Evolutionary conservation across 37 sponge, comb jelly and placozoan species (phyloP).

Genomic region (Beroe forskalii): DNA sequence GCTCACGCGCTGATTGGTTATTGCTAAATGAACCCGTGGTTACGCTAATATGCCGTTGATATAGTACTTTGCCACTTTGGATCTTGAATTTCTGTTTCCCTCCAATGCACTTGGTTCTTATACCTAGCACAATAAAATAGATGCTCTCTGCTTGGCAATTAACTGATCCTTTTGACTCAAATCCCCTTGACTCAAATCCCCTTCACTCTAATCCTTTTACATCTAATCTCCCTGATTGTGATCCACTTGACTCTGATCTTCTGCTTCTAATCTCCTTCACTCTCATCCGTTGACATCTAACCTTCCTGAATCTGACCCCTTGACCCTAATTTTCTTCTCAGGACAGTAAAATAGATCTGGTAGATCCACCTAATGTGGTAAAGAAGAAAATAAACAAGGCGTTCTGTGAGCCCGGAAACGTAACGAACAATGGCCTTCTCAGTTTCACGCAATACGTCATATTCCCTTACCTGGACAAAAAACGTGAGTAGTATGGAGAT

Average conservation of each 20-base stretch:
- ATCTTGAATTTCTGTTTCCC: no score
- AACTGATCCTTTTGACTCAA: no score
- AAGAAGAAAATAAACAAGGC: constrained; percentile 87
- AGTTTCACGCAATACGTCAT: constrained; percentile 27
- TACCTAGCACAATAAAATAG: no score
- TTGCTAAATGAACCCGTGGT: no score
- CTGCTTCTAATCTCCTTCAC: background rate
- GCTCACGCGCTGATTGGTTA: no score
- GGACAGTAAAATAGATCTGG: constrained; percentile 93
- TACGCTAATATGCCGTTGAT: no score
- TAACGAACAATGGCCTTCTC: constrained; percentile 78
- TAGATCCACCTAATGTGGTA: constrained; percentile 83
- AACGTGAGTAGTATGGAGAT: background rate
- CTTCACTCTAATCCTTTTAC: background rate
- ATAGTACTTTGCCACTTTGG: no score
- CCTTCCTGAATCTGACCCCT: background rate
- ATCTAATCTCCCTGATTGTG: background rate
- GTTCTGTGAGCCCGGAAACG: constrained; percentile 92
- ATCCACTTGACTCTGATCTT: background rate
- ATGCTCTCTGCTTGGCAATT: no score
- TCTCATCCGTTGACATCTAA: background rate
- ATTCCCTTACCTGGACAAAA: constrained; percentile 29
- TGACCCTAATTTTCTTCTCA: constrained; percentile 50
- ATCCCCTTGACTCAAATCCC: background rate
- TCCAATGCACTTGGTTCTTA: no score